These are phyloP conservation scores for Sesamia inferens DNA, from an alignment of 2,888 invertebrate species.

Conservation along the genomic window DNA sequence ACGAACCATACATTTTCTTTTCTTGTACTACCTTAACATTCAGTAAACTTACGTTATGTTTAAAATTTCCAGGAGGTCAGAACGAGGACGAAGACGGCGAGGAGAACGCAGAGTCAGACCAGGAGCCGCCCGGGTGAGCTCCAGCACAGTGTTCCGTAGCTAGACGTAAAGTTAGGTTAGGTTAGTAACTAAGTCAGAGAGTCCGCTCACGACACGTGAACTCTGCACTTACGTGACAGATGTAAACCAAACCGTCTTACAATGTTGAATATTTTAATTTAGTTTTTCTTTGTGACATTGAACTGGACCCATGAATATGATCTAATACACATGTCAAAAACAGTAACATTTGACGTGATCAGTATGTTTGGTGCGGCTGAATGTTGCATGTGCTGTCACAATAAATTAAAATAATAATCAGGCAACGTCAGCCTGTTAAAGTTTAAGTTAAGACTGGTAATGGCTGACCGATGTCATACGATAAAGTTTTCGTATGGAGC, in stretches of 20 bases:
- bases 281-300: neutral
- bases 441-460: no score
- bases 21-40: no score
- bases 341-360: neutral
- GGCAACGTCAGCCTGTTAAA: neutral
- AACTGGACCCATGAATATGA: neutral
- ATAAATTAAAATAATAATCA: neutral
- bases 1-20: neutral
- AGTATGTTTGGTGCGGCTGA: neutral
- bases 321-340: neutral
- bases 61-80: conserved; percentile 73
- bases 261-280: neutral
- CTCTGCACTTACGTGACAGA: no score
- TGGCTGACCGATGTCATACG: neutral
- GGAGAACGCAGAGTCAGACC: conserved; percentile 91
- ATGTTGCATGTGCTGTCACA: neutral
- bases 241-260: no score
- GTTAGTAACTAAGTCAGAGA: conserved; percentile 9
- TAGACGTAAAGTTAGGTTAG: neutral
- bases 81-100: conserved; percentile 91
- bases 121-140: conserved; percentile 78
- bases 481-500: neutral
- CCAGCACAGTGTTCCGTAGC: neutral
- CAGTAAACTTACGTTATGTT: neutral
- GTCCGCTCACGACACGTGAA: conserved; percentile 3